Percentiles rank a stretch among this genome's conserved stretches.
These are phyloP conservation scores for Sitophilus oryzae DNA, from an alignment of 1,140 invertebrate species.

Conservation along the genomic window DNA sequence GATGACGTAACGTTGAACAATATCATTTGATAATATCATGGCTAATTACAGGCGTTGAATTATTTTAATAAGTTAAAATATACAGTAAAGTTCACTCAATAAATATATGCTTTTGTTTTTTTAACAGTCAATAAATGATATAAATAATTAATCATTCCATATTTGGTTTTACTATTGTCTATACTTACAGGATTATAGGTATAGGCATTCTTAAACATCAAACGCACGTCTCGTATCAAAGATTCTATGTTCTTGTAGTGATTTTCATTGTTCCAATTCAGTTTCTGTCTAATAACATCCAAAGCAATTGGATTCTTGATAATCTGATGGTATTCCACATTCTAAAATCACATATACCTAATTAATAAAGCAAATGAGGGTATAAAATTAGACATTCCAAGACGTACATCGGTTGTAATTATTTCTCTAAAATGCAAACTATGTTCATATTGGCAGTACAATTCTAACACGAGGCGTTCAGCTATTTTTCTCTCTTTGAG, in stretches of 20 bases:
- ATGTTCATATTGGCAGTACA: conserved; percentile 84
- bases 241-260: conserved; percentile 71
- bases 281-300: conserved; percentile 70
- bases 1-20: too few relatives aligned
- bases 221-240: conserved; percentile 73
- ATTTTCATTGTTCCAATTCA: conserved; percentile 63
- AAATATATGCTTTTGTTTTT: too few relatives aligned
- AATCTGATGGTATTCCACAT: conserved; percentile 69
- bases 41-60: too few relatives aligned
- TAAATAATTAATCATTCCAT: conserved; percentile 2
- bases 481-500: conserved; percentile 62
- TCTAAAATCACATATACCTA: conserved; percentile 46
- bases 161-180: background rate
- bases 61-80: too few relatives aligned
- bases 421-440: conserved; percentile 82
- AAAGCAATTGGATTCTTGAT: conserved; percentile 78
- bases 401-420: conserved; percentile 64
- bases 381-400: conserved; percentile 33
- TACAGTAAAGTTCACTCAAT: too few relatives aligned
- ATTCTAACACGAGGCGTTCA: conserved; percentile 77
- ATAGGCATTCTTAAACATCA: conserved; percentile 85
- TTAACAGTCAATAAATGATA: background rate
- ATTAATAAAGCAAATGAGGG: too few relatives aligned
- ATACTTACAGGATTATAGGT: conserved; percentile 73
- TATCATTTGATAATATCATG: too few relatives aligned